Base-by-base conservation (phyloP, 2,888 invertebrate genomes). In the Synergus umbraculus region DNA sequence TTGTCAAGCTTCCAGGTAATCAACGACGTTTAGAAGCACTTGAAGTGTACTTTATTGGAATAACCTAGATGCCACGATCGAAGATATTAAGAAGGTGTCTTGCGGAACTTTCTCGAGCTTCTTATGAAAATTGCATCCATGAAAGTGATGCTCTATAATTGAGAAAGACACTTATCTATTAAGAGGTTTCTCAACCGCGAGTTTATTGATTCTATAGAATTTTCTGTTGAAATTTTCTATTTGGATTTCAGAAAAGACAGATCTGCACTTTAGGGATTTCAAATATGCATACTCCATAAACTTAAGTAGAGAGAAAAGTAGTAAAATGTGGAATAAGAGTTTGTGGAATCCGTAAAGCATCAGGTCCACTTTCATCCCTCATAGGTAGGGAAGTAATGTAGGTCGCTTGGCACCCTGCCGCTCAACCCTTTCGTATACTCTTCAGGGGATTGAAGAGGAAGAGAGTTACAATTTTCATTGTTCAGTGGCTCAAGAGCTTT, bases 11-110 rank as follows among this genome's bases (percentile, higher is more conserved):
- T 84, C 82, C 82, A 76, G 80, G 79, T 85, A 87, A 87, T 89
- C 86, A 86, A 81, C 86, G 84, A 83, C 87, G 87, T 90, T 90
- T 88, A 88, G 89, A 90, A 90, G 87, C 89, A 87, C 88, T 82
- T 86, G 81, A 85, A 88, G 85, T 87, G 88, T 84, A 86, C 85
- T 89, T 89, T 89, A 90, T 89, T 87, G 89, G 88, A 89, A 88
- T 90, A 90, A 89, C 90, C 90, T 87, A 89, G 86, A 90, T 90
- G 83, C 78, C 60, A 76, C 77, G 82, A 81, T 81, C 79, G 81
- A 82, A 83, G 81, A 77, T 82, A 81, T 80, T 77, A 83, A 81
- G 78, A 79, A 83, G 67, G 64, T 81, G 78, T 76, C 60, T 73
- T 73, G 37, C n/a, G 9, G 54, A 73, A 73, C 73, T 73, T 73